A percentile compares a stretch with the other conserved stretches of the same genome.
These are phyloP conservation scores for Corythaeola cristata DNA, from an alignment of 2,113 vertebrate species.

Conservation along the genomic window DNA sequence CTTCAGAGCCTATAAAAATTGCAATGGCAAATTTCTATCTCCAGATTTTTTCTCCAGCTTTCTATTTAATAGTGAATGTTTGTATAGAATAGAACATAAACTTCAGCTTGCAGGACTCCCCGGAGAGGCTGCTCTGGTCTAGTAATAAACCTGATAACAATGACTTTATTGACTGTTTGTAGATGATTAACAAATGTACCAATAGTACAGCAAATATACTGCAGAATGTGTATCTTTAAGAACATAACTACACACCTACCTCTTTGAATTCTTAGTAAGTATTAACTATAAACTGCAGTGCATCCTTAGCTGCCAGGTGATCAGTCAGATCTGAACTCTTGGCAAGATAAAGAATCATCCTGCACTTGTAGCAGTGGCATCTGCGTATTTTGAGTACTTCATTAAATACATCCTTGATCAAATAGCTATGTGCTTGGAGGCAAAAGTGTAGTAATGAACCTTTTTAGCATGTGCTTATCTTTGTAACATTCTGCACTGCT, in stretches of 20 bases:
- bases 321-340: neutral
- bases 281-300: neutral
- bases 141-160: neutral
- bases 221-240: neutral
- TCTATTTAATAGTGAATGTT: neutral
- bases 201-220: neutral
- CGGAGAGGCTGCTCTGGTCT: neutral
- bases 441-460: neutral
- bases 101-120: neutral
- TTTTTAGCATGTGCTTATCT: neutral
- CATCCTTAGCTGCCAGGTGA: neutral
- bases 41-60: neutral
- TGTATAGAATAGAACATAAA: neutral
- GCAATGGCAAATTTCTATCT: too few relatives aligned
- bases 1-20: neutral
- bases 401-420: neutral
- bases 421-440: neutral
- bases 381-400: neutral
- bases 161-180: neutral
- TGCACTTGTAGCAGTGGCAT: fast-evolving
- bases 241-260: neutral
- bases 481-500: neutral
- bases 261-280: neutral
- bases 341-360: neutral
- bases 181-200: neutral